Conservation (phyloP, 1,140 invertebrate genomes). For the Drosophila nebulosa region DNA sequence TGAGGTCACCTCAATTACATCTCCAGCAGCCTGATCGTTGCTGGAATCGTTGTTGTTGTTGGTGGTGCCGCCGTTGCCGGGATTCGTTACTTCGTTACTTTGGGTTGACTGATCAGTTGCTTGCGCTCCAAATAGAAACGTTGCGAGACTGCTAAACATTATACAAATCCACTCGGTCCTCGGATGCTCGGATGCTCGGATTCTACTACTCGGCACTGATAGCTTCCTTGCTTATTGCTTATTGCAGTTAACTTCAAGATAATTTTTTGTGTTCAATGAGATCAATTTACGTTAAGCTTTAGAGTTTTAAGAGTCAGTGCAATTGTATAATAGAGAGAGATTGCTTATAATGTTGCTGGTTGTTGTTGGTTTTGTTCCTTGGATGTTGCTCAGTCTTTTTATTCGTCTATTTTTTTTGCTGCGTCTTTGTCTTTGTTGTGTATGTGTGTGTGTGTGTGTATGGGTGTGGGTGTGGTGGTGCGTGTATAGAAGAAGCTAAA, state of each 20-base stretch:
- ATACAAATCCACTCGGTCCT: conserved; percentile 44
- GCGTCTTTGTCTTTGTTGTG: conserved; percentile 30
- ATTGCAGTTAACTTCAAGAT: conserved; percentile 5
- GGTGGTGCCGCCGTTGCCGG: conserved; percentile 34
- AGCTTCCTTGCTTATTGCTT: conserved; percentile 50
- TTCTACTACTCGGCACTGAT: conserved; percentile 7
- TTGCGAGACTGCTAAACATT: conserved; percentile 80
- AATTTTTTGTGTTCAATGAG: conserved; percentile 30
- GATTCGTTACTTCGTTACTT: conserved; percentile 38
- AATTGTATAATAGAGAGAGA: conserved; percentile 33
- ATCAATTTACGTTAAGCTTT: conserved; percentile 46
- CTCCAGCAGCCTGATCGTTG: conserved; percentile 41
- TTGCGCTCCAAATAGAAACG: conserved; percentile 79
- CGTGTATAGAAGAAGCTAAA: conserved; percentile 50
- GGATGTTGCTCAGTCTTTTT: conserved; percentile 70
- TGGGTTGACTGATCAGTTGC: conserved; percentile 55
- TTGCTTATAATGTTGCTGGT: conserved; percentile 46
- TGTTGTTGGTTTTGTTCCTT: conserved; percentile 43
- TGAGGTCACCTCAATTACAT: conserved; percentile 77
- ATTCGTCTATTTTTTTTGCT: conserved; percentile 52
- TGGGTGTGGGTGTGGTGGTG: neutral
- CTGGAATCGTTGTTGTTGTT: conserved; percentile 24
- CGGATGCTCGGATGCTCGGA: conserved; percentile 2
- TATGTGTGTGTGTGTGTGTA: conserved; percentile 17
- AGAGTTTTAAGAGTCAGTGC: conserved; percentile 5